A percentile compares a stretch with the other conserved stretches of the same genome.
Conservation (phyloP, 2,797 vertebrate species). For the Diceros bicornis region DNA sequence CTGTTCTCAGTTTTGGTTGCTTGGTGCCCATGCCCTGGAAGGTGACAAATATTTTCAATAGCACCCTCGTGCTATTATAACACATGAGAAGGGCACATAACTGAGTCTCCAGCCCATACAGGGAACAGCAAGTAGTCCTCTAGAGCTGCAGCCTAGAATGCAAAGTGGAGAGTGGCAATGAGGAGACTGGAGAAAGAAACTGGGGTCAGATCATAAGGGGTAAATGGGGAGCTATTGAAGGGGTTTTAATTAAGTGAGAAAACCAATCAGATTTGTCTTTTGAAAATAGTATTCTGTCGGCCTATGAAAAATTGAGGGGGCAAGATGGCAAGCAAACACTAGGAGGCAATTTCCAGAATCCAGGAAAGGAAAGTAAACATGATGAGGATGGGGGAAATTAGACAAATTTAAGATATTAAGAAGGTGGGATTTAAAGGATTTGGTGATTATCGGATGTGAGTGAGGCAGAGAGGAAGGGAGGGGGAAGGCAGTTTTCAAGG, state of each 20-base stretch:
- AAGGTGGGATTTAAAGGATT: not conserved
- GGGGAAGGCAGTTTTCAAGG: not conserved
- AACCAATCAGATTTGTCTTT: not conserved
- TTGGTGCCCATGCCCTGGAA: not conserved
- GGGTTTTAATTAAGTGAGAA: not conserved
- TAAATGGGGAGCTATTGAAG: not conserved
- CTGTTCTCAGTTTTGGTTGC: not conserved
- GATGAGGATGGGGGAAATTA: not conserved
- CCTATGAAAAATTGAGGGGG: not conserved
- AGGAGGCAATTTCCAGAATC: conserved; percentile 40
- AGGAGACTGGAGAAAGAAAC: not conserved
- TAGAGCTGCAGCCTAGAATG: not conserved
- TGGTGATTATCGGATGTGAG: not conserved
- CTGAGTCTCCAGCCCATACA: not conserved
- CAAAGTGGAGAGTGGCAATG: not conserved
- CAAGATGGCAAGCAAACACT: not conserved
- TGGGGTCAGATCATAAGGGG: not conserved
- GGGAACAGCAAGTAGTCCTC: not conserved
- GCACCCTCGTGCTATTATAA: not conserved
- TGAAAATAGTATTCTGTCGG: conserved; percentile 36
- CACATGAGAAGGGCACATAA: not conserved
- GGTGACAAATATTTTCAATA: conserved; percentile 25
- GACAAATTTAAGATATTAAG: not conserved
- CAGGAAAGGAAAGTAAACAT: not conserved
- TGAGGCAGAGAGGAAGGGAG: not conserved